Conservation (phyloP, 2,113 vertebrate genomes). For the Rhinoderma darwinii region DNA sequence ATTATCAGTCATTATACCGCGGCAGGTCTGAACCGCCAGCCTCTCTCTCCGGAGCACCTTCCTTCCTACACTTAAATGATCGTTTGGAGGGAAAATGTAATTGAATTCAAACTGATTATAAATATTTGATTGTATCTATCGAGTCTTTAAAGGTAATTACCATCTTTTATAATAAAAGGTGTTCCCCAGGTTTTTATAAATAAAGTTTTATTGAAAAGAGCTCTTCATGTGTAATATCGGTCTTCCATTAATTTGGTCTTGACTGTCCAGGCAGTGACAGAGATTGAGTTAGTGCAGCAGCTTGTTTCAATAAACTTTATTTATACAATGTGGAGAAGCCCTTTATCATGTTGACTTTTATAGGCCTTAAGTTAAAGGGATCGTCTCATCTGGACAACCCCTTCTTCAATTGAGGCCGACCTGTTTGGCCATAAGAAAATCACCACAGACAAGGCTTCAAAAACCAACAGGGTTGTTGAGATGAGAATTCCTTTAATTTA, state of each 20-base stretch:
- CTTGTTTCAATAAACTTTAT: background rate
- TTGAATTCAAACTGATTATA: background rate
- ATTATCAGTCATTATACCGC: conserved; percentile 4
- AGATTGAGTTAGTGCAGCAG: background rate
- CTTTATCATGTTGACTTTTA: too few species aligned
- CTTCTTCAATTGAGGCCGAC: too few species aligned
- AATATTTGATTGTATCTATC: background rate
- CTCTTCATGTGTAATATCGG: background rate
- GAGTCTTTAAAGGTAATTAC: background rate
- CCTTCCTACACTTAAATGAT: background rate
- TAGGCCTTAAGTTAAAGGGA: too few species aligned
- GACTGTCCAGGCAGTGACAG: background rate
- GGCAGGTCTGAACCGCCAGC: background rate
- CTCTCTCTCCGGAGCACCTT: background rate
- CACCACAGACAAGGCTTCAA: too few species aligned
- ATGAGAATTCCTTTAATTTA: too few species aligned
- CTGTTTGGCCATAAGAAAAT: too few species aligned
- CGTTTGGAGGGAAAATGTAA: too few species aligned
- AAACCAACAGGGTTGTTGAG: too few species aligned
- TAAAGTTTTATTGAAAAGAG: background rate
- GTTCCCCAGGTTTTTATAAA: background rate
- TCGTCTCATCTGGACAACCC: too few species aligned
- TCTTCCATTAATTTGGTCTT: background rate
- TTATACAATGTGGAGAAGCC: background rate
- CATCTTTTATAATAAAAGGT: background rate